phyloP scores from a whole-genome alignment of 1,140 invertebrate species.

The Drosophila pallidifrons region DNA sequence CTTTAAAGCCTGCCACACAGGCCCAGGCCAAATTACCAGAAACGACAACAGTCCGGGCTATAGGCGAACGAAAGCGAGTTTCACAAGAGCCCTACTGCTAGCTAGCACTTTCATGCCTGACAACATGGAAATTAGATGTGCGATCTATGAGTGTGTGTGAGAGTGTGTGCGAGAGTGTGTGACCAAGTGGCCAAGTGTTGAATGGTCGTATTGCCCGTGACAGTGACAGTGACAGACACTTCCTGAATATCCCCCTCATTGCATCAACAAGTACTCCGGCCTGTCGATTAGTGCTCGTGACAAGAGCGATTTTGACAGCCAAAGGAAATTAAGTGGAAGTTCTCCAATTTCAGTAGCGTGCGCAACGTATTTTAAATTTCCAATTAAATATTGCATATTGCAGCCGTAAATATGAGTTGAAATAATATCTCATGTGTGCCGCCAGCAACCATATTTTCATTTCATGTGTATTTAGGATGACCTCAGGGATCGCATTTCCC shows the following conservation, averaged over 20 bases:
- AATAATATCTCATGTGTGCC: not conserved
- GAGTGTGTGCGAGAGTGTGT: not conserved
- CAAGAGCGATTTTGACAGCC: slow-evolving; percentile 33
- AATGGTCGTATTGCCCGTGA: slow-evolving; percentile 30
- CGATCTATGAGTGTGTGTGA: not conserved
- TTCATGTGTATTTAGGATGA: slow-evolving; percentile 6
- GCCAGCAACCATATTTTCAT: slow-evolving; percentile 7
- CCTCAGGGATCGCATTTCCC: slow-evolving; percentile 8
- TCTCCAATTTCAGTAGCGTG: slow-evolving; percentile 13
- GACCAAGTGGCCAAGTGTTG: slow-evolving; percentile 27
- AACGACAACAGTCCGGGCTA: slow-evolving; percentile 3
- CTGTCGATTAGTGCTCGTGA: slow-evolving; percentile 33
- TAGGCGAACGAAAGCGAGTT: not conserved
- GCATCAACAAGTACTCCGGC: slow-evolving; percentile 22
- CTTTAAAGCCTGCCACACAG: slow-evolving; percentile 38
- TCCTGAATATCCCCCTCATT: slow-evolving; percentile 13
- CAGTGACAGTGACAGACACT: slow-evolving; percentile 23
- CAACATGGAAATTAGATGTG: slow-evolving; percentile 43
- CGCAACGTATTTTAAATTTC: slow-evolving; percentile 7
- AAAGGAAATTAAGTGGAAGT: slow-evolving; percentile 45
- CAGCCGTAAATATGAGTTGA: not conserved
- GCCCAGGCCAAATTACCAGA: slow-evolving; percentile 37
- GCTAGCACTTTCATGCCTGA: slow-evolving; percentile 26
- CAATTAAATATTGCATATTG: slow-evolving; percentile 12
- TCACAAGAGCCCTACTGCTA: slow-evolving; percentile 5